phyloP scores from a whole-genome alignment of 1,140 invertebrate genomes.

The Zophobas atratus region DNA sequence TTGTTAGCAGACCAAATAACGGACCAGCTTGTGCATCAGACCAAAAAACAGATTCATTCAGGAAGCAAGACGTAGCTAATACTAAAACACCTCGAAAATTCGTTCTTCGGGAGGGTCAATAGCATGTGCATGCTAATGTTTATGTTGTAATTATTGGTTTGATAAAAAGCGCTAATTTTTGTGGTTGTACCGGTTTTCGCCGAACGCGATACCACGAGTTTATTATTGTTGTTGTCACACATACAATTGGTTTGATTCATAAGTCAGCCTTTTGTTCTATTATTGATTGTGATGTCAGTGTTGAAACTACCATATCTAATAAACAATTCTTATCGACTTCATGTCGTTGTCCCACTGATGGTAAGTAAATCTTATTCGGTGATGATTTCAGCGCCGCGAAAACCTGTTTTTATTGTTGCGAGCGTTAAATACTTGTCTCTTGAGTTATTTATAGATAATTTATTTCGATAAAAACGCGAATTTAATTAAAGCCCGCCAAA shows the following conservation, averaged over 20 bases:
- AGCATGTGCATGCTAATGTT: not conserved
- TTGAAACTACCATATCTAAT: not conserved
- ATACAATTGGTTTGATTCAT: no score
- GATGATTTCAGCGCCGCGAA: not conserved
- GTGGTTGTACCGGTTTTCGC: no score
- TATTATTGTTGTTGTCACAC: no score
- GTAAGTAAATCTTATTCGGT: not conserved
- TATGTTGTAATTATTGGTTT: not conserved
- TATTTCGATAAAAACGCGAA: not conserved
- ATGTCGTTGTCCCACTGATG: not conserved
- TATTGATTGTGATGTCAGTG: not conserved
- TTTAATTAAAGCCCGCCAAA: not conserved
- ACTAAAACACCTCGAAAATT: not conserved
- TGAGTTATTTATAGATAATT: no score
- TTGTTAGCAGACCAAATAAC: conserved; percentile 42
- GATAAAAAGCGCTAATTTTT: no score
- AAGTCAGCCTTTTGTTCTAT: no score
- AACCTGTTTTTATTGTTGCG: not conserved
- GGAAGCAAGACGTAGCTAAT: conserved; percentile 1
- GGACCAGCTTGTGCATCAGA: conserved; percentile 33
- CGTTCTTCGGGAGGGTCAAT: not conserved
- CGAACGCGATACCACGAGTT: no score
- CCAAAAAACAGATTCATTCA: conserved; percentile 35
- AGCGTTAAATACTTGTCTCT: not conserved
- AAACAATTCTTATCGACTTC: not conserved